These are phyloP conservation scores for Streblospio benedicti DNA, from an alignment of 1,140 invertebrate genomes.

Conservation along the genomic window DNA sequence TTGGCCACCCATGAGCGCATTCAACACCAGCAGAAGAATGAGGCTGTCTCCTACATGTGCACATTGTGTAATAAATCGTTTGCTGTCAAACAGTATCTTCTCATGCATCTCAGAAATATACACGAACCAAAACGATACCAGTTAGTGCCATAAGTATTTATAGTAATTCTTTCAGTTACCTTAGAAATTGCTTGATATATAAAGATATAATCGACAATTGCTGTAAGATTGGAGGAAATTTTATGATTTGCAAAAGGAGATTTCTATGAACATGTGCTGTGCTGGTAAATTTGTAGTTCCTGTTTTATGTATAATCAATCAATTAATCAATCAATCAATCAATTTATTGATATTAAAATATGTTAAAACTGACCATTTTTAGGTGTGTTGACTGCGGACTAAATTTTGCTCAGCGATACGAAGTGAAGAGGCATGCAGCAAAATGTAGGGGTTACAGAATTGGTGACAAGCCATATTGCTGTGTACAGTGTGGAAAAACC, in stretches of 20 bases:
- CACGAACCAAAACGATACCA: not conserved
- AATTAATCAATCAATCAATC: no score
- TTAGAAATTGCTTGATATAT: no score
- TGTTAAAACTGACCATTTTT: no score
- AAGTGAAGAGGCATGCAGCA: not conserved
- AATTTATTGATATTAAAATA: no score
- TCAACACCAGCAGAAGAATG: not conserved
- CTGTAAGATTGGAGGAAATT: no score
- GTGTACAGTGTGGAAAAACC: not conserved
- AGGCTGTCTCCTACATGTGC: slow-evolving; percentile 2
- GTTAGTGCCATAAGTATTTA: no score
- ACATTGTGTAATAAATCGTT: slow-evolving; percentile 3
- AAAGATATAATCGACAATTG: no score
- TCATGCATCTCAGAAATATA: not conserved
- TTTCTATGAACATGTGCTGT: no score
- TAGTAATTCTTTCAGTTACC: no score
- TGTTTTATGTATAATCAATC: no score
- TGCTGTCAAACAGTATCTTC: not conserved
- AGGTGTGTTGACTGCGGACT: not conserved
- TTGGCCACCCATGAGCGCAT: not conserved
- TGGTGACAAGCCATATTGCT: not conserved
- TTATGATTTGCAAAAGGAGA: no score
- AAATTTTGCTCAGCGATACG: slow-evolving; percentile 1
- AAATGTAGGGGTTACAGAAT: not conserved
- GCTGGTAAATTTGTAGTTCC: no score